A percentile compares a stretch with the other conserved stretches of the same genome.
Evolutionary conservation across 2,113 vertebrate genomes (phyloP).

Genomic region (Cololabis saira): DNA sequence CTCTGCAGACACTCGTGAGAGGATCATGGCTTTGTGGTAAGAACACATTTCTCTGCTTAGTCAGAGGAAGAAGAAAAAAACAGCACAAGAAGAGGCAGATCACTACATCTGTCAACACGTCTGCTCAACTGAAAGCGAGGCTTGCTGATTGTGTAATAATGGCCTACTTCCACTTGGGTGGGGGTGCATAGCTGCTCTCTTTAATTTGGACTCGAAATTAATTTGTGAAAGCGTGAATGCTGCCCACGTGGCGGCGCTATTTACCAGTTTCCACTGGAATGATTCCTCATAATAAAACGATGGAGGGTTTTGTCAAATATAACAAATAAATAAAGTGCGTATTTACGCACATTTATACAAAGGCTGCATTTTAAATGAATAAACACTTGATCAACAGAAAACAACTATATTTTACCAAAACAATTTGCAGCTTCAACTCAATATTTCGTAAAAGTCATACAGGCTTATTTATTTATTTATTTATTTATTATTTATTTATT

Average conservation of each 20-base stretch:
- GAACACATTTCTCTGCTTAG: conserved; percentile 41
- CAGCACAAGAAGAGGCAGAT: conserved; percentile 38
- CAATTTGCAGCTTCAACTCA: no score
- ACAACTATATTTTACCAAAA: no score
- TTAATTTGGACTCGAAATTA: background rate
- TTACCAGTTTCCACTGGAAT: conserved; percentile 11
- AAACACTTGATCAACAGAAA: background rate
- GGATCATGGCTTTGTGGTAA: conserved; percentile 1
- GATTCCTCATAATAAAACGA: background rate
- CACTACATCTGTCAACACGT: conserved; percentile 56
- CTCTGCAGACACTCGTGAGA: conserved; percentile 8
- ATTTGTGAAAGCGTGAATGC: background rate
- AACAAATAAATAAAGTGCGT: no score
- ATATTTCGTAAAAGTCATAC: no score
- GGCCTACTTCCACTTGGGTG: background rate
- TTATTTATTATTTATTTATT: no score
- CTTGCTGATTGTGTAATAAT: conserved; percentile 39
- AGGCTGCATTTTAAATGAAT: background rate
- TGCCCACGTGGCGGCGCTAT: conserved; percentile 69
- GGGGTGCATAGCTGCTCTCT: background rate
- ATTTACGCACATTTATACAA: background rate
- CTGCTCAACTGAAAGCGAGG: conserved; percentile 8
- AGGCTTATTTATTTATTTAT: no score
- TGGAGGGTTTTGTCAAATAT: background rate
- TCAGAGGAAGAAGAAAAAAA: conserved; percentile 46